These are phyloP conservation scores for Calyptommatus sinebrachiatus DNA, from an alignment of 2,113 vertebrate species.

Conservation along the genomic window DNA sequence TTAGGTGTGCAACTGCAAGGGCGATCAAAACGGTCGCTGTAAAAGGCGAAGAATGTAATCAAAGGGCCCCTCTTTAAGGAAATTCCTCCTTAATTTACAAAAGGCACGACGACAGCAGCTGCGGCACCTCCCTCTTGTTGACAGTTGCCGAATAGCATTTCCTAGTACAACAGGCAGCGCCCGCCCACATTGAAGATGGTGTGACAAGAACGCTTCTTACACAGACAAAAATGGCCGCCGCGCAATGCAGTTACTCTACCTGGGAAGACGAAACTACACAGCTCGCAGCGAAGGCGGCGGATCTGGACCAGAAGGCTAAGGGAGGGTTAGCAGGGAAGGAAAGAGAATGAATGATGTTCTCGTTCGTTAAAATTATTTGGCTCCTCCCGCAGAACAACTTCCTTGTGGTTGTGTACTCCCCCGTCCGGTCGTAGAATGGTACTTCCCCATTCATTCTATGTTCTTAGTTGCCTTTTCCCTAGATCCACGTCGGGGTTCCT, in stretches of 20 bases:
- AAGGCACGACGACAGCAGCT: no score
- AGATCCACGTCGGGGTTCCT: background rate
- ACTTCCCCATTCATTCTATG: background rate
- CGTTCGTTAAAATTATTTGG: background rate
- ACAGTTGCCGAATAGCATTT: background rate
- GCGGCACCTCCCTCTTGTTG: background rate
- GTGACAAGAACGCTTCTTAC: background rate
- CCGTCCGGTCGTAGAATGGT: background rate
- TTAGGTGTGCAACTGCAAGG: no score
- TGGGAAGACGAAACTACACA: accelerated
- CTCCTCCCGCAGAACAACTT: background rate
- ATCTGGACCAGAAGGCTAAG: slow-evolving; percentile 14
- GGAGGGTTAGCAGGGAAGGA: slow-evolving; percentile 10
- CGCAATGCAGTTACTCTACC: background rate
- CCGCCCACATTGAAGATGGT: slow-evolving; percentile 14
- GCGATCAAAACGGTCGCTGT: no score
- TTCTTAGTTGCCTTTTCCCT: background rate
- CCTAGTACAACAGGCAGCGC: accelerated
- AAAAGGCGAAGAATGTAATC: no score
- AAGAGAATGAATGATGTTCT: background rate
- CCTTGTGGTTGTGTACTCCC: accelerated
- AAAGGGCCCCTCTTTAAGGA: no score
- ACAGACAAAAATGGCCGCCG: slow-evolving; percentile 4
- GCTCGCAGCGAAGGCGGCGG: accelerated
- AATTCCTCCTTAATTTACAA: background rate